Evolutionary conservation across 1,140 invertebrate species (phyloP), one percentile per base, ranked within the genome.

Genomic region (Procambarus virginalis): DNA sequence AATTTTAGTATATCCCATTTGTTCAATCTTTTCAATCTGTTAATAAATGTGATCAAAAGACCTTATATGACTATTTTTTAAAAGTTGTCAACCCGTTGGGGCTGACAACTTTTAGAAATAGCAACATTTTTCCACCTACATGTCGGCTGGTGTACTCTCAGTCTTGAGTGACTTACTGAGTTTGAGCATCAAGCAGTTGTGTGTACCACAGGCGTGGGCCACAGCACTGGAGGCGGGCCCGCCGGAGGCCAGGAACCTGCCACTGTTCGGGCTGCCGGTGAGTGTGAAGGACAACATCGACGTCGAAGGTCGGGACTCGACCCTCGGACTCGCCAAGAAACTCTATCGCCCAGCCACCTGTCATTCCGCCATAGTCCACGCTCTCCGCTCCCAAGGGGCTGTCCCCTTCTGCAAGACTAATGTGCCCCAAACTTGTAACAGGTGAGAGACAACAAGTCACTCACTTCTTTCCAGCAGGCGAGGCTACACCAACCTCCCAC

Each of bases 341-440:
- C 82, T 95, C 2, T 92, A 93, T 73, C 92, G 93, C 14, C 94
- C 94, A 10, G 92, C 92, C 3, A 73, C 34, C 5, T 82, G 91
- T 10, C 93, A 94, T 75, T 93, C 94, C 9, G 92, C 92, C 9
- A 48, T 94, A 76, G 93, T 95, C 14, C 82, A 93, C 51, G 82
- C 91, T 6, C 80, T 94, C 3, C 60, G 78, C 22, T 83, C 91
- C 46, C 91, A 93, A 45, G 94, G 94, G 45, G 94, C 93, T n/a
- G 91, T 95, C 46, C 94, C 94, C 2, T 95, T 95, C 92, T 93
- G 93, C 58, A 93, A 94, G 89, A 95, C 94, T 9, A 95, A 95
- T 91, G 92, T 95, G 2, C 94, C 95, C 9, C 95, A 95, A 86
- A 89, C 85, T 12, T 60, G 80, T 34, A 8, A 92, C 48, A 92